These are phyloP conservation scores for Cybosia mesomella DNA, from an alignment of 2,888 invertebrate genomes.

Conservation along the genomic window DNA sequence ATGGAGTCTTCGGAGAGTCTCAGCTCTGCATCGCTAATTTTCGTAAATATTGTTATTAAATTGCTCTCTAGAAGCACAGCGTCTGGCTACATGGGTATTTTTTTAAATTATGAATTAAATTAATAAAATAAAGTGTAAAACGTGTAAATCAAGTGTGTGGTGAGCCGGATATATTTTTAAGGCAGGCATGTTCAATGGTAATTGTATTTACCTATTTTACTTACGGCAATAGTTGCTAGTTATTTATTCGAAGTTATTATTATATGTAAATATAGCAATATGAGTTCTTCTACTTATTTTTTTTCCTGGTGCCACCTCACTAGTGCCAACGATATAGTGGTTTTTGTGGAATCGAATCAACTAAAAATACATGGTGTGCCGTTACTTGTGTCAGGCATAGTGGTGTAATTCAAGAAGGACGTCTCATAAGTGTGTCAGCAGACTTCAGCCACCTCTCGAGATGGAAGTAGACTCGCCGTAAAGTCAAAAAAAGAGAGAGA, in stretches of 20 bases:
- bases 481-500: neutral
- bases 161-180: no score
- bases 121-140: neutral
- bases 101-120: neutral
- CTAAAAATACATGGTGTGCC: no score
- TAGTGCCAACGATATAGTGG: neutral
- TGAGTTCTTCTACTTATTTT: neutral
- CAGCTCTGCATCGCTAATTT: neutral
- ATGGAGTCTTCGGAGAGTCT: neutral
- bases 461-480: neutral
- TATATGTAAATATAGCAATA: neutral
- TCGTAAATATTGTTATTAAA: neutral
- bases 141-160: no score
- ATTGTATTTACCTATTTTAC: neutral
- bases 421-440: no score
- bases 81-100: neutral
- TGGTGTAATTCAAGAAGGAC: no score
- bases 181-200: neutral
- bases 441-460: no score
- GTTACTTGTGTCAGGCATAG: no score
- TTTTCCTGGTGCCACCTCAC: neutral
- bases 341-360: no score
- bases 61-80: slow-evolving; percentile 4
- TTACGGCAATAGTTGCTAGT: neutral
- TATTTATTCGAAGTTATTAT: slow-evolving; percentile 1